Base-by-base conservation (phyloP, 2,888 invertebrate genomes). In the Lasioglossum vierecki region DNA sequence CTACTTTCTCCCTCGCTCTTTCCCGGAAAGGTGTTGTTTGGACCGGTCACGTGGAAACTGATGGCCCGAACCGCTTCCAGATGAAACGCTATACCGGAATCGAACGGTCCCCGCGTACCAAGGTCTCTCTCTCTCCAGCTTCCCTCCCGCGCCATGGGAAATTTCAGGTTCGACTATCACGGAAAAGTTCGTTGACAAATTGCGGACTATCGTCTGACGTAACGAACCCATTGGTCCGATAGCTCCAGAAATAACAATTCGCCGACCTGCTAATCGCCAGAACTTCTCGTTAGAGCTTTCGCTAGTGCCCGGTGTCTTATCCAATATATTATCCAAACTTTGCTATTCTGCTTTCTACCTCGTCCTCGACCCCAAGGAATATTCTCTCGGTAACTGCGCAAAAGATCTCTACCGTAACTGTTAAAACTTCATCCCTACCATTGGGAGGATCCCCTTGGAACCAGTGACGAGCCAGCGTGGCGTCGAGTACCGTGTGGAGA, bases 11-110 rank as follows among this genome's bases (percentile, higher is more conserved):
- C 35, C 53, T 0, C 8, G 22, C 53, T 22, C 53, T 53, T 49
- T 8, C 6, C 18, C 2, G n/a, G 83, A 18, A 53, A 35, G 68
- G 57, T 68, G 60, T 63, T 63, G 71, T 22, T n/a, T 53, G 44
- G 53, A 72, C 66, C 26, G 72, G 76, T 77, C 83, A 74, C 82
- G 68, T 77, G 46, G 73, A 70, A 70, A 82, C 68, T 68, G 66
- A 76, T 53, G 35, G 44, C 53, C 26, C 80, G 15, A 26, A 18
- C 41, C 75, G 49, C 22, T 80, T 83, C 15, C 46, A 18, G 70
- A 70, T 80, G 46, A 78, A 78, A 81, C 81, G 49, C 22, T 18
- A 66, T 39, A 44, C 44, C 72, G 63, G 66, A 79, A 79, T 82
- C 41, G 77, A 53, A 77, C 71, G 60, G 22, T 63, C 49, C 75